phyloP scores from a whole-genome alignment of 92 coral and sea anemone species.

The Palythoa heliodiscus region DNA sequence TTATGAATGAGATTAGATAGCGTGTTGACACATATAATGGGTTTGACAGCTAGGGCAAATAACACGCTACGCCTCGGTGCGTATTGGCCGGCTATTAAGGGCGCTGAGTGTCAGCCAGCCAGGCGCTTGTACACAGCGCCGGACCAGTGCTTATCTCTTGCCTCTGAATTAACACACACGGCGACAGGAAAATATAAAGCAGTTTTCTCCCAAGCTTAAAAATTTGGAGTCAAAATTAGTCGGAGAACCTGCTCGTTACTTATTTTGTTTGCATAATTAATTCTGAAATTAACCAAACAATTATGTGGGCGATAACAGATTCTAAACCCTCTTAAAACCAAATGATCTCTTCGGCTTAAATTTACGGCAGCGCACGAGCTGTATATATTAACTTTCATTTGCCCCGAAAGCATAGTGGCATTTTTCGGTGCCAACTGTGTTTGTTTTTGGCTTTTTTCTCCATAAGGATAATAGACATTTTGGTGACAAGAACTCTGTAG shows the following conservation, averaged over 20 bases:
- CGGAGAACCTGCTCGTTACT: conserved; percentile 35
- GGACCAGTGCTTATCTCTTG: conserved; percentile 16
- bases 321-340: conserved; percentile 29
- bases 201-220: conserved; percentile 25
- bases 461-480: conserved; percentile 47
- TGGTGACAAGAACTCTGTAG: conserved; percentile 43
- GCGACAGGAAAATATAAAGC: conserved; percentile 18
- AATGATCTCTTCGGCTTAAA: conserved; percentile 43
- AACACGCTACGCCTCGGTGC: conserved; percentile 81
- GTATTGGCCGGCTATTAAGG: conserved; percentile 81
- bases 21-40: conserved; percentile 97
- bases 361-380: conserved; percentile 34
- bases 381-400: conserved; percentile 60
- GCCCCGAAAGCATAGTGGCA: conserved; percentile 39
- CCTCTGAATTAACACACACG: conserved; percentile 21
- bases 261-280: conserved; percentile 81
- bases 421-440: conserved; percentile 41
- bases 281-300: conserved; percentile 80
- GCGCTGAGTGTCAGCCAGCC: conserved; percentile 9
- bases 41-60: conserved; percentile 96
- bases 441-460: conserved; percentile 53
- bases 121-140: conserved; percentile 33
- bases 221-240: conserved; percentile 33
- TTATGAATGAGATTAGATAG: conserved; percentile 93
- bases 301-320: conserved; percentile 75